Base-by-base conservation (phyloP, 2,113 vertebrate genomes). In the Rattus rattus region DNA sequence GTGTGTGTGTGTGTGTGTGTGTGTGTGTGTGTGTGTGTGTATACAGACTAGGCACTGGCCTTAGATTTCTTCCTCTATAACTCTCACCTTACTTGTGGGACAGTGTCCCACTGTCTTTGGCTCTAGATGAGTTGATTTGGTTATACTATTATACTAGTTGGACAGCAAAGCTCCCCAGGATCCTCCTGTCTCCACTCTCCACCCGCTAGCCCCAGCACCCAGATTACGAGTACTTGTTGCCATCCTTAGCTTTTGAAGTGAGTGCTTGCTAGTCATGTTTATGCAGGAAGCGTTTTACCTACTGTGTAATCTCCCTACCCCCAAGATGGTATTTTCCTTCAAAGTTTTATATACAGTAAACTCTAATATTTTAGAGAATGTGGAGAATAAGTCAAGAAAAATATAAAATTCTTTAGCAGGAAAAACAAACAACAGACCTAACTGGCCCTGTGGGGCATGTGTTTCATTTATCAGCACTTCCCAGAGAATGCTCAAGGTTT, bases 301-400 rank as follows among this genome's bases (percentile, higher is more conserved):
- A 69, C 43, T 49, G 43, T 33, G 28, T 28, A 47, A 33, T 20
- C 26, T 47, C 39, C 39, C 61, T 7, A 65, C 8, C 5, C 26
- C 39, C 22, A 91, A 97, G 88, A 59, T 54, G 49, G 9, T 49
- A 88, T 73, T 88, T 54, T 94, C 94, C 88, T 87, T 65, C 3
- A 14, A 72, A 70, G 49, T n/a, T 56, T 92, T 67, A 17, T 49
- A 92, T 43, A 84, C 12, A 86, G 49, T 39, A 92, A 70, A 90
- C 28, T 59, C 54, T 63, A 81, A 92, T 47, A 2, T 7, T 65
- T 92, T 86, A 52, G 49, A 56, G 28, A 24, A 85, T 56, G 36
- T 83, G 39, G 72, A 88, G 97, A 95, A 88, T 72, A 56, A 24
- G 88, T 94, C 22, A 73, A 65, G 54, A 93, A 90, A 84, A 94